Evolutionary conservation across 2,113 vertebrate genomes (phyloP), one percentile per base, ranked within the genome.

Genomic region (Pavo muticus): DNA sequence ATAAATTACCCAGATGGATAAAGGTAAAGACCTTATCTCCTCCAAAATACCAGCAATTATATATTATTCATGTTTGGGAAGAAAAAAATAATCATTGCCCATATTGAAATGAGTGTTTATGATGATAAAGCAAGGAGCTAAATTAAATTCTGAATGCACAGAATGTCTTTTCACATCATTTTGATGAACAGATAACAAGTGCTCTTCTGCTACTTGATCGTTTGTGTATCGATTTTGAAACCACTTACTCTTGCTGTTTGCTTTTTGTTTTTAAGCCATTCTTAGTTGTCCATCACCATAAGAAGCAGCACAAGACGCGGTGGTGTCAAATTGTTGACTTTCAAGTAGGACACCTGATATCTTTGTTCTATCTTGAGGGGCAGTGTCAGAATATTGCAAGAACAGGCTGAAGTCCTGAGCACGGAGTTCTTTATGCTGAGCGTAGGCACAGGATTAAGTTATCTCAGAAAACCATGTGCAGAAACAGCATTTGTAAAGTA

Each of bases 1-100:
- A 98, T 97, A 97, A 97, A 98, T 98, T 91, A 96, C 94, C 91
- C 94, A 87, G 89, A 97, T 95, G 97, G 95, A 94, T 94, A 97
- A 98, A 98, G 97, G 97, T 96, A 97, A 96, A 98, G 97, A 96
- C 97, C 96, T 97, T 77, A 44, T 96, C 98, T 98, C 97, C 97
- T 98, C 97, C 97, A 98, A 98, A 98, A 98, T 98, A 98, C 97
- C 97, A 98, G 94, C 94, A 90, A 76, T 97, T 96, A 98, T 99
- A 97, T 98, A 98, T 98, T 98, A 98, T 98, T 99, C 98, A 98
- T 98, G 97, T 95, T 95, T 92, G 89, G 80, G 72, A 95, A 92
- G 90, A 65, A 94, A 88, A 88, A 95, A 91, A 97, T 97, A 98
- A 98, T 97, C 96, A 97, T 97, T 97, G 91, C 96, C 97, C 96